A percentile compares a stretch with the other conserved stretches of the same genome.
phyloP scores from a whole-genome alignment of 2,113 vertebrate genomes.

The Terrapene triunguis region DNA sequence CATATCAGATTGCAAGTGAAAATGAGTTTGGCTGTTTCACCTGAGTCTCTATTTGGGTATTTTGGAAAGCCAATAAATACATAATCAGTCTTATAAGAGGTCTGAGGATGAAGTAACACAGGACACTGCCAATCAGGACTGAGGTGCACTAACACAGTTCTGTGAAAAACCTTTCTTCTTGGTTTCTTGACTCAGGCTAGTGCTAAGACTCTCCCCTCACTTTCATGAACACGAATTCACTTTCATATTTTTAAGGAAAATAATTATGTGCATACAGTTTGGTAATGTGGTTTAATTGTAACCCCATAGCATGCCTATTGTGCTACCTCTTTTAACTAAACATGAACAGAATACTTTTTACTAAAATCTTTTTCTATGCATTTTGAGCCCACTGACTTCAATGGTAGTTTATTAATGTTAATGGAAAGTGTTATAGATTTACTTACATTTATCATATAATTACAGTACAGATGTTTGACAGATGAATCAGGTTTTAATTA shows the following conservation, averaged over 20 bases:
- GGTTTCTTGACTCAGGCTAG: neutral
- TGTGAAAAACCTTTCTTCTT: neutral
- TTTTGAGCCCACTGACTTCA: conserved; percentile 44
- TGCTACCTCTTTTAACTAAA: conserved; percentile 10
- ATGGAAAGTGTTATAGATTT: conserved; percentile 28
- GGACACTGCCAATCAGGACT: neutral
- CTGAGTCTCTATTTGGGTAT: neutral
- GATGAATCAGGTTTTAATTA: neutral
- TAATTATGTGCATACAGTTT: conserved; percentile 16
- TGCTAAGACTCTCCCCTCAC: neutral
- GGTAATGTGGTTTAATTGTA: conserved; percentile 30
- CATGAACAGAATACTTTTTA: conserved; percentile 22
- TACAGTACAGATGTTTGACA: conserved; percentile 28
- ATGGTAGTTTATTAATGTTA: conserved; percentile 47
- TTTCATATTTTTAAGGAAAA: conserved; percentile 43
- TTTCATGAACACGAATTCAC: neutral
- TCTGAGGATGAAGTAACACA: neutral
- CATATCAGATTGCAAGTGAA: neutral
- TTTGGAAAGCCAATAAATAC: neutral
- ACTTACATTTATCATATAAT: conserved; percentile 26
- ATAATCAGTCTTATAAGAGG: neutral
- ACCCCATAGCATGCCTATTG: conserved; percentile 6
- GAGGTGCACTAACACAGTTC: neutral
- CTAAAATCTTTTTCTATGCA: neutral
- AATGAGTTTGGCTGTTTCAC: neutral